Evolutionary conservation across 1,140 invertebrate genomes (phyloP), one percentile per base, ranked within the genome.

Genomic region (Oncopodura yosiiana): DNA sequence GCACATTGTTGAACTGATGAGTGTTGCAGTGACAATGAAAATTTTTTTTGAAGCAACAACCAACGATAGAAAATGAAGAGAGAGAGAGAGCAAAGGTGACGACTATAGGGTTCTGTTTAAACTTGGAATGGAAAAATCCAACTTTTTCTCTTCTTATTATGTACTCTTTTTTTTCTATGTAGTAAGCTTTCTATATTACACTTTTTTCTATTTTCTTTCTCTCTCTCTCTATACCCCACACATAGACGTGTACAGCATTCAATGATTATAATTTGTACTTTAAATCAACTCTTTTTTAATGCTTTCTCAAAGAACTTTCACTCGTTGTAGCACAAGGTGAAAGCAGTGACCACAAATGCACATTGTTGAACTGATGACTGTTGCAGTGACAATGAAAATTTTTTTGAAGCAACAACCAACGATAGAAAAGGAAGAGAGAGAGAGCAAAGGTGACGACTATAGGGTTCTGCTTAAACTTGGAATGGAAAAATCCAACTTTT

Each of bases 361-460:
- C 3, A 26, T 21, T 2, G 16, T n/a, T 4, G 12, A 16, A 36
- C 12, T n/a, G 32, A 16, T 16, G 24, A 44, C 11, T 41, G 6
- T 12, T 41, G 11, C 11, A 41, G 11, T 19, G 11, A 12, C 38
- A 5, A 8, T 6, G 11, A 8, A 18, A 41, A 11, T 41, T 6
- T 41, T 6, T 12, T 18, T 41, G 16, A 21, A 45, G 14, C 6
- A 30, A n/a, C n/a, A 27, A 48, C 30, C 24, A 34, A 6, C 9
- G 19, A 41, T 8, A 8, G 19, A n/a, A 8, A 9, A 37, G 21
- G 9, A 36, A 41, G 49, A 36, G 49, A 37, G 49, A 34, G 49
- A 51, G 49, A 41, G 42, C 39, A 53, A 53, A 53, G 42, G 41
- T 53, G 51, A 53, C 51, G 51, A 45, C 51, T 53, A 53, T 53